Conservation (phyloP, 2,797 vertebrate species). For the Rhadinocentrus ornatus region DNA sequence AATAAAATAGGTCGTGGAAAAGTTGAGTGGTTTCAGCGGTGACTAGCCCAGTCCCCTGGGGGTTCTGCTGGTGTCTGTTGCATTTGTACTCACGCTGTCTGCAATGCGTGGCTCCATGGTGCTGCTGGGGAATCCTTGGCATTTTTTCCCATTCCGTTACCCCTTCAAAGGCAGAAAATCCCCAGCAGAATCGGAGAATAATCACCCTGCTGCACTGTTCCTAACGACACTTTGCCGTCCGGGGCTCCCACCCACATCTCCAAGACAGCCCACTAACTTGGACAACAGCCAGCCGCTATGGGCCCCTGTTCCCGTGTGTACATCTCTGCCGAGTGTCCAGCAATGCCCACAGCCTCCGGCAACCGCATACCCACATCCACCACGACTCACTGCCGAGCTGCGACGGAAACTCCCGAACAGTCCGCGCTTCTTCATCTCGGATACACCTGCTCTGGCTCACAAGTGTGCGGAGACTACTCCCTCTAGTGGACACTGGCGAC, state of each 20-base stretch:
- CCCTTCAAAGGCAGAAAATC: constrained; percentile 45
- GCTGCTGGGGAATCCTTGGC: constrained; percentile 71
- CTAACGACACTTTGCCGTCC: constrained; percentile 36
- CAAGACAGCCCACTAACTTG: constrained; percentile 55
- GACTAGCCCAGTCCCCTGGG: constrained; percentile 57
- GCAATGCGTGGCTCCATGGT: constrained; percentile 78
- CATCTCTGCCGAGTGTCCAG: constrained; percentile 71
- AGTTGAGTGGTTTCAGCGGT: constrained; percentile 61
- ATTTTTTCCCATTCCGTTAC: constrained; percentile 48
- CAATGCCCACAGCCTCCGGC: constrained; percentile 68
- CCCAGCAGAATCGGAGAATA: constrained; percentile 23
- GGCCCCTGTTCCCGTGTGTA: constrained; percentile 38
- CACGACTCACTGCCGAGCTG: constrained; percentile 56
- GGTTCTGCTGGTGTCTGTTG: constrained; percentile 51
- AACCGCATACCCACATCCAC: constrained; percentile 78
- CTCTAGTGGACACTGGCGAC: constrained; percentile 45
- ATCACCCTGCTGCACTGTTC: constrained; percentile 31
- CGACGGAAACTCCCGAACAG: constrained; percentile 73
- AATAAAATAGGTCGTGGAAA: constrained; percentile 54
- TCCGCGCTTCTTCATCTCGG: constrained; percentile 51
- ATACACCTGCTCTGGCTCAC: constrained; percentile 64
- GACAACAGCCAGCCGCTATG: constrained; percentile 44
- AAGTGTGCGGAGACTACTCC: constrained; percentile 21
- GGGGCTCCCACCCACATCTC: constrained; percentile 42
- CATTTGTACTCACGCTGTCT: constrained; percentile 77